Percentiles rank a stretch among this genome's conserved stretches.
Evolutionary conservation across 1,140 invertebrate genomes (phyloP).

Genomic region (Reticulitermes speratus): DNA sequence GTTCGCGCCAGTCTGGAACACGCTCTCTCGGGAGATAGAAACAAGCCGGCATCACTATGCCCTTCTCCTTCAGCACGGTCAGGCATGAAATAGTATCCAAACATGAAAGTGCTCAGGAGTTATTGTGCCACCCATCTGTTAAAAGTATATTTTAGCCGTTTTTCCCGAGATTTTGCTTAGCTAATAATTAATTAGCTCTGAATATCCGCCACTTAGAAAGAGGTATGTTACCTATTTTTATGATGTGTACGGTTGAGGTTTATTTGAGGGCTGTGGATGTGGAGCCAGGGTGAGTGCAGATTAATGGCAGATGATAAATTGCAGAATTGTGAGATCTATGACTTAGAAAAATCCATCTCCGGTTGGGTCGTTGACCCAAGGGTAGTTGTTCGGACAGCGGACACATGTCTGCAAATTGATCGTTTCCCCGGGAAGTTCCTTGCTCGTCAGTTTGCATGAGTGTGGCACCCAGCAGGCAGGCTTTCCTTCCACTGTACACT

Average conservation of each 20-base stretch:
- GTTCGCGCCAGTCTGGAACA: background rate
- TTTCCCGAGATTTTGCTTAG: background rate
- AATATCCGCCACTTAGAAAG: background rate
- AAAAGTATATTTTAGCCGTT: background rate
- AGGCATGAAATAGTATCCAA: background rate
- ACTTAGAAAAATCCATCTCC: conserved; percentile 86
- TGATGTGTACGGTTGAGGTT: background rate
- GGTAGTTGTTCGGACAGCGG: conserved; percentile 90
- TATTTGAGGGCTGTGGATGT: background rate
- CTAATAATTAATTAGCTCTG: background rate
- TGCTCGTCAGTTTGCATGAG: conserved; percentile 85
- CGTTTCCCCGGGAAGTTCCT: conserved; percentile 90
- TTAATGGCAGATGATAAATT: background rate
- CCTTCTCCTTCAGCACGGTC: background rate
- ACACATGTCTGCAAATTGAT: conserved; percentile 91
- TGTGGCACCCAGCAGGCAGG: conserved; percentile 85
- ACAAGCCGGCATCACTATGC: background rate
- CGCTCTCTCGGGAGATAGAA: background rate
- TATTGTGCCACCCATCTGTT: background rate
- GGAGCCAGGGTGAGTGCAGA: background rate
- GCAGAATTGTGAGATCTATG: conserved; percentile 40
- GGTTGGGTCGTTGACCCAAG: conserved; percentile 90
- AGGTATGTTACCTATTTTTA: background rate
- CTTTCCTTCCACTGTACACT: conserved; percentile 76
- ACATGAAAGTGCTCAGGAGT: background rate